Conservation (phyloP, 1,140 invertebrate species). For the Venturia canescens region DNA sequence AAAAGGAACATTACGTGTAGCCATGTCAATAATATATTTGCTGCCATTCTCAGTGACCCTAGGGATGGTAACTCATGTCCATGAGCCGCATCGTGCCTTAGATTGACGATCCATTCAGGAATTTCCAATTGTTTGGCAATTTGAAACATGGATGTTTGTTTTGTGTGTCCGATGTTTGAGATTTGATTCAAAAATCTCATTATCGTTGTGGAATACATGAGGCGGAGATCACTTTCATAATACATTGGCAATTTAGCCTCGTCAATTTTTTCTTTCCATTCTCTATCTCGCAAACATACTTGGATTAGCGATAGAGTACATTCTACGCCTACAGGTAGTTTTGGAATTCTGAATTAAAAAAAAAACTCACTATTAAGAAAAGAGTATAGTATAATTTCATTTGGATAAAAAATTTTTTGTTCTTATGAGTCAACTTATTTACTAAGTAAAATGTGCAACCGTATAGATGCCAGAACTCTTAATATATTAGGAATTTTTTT, state of each 20-base stretch:
- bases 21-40: constrained; percentile 79
- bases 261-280: constrained; percentile 65
- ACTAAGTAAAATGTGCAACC: no score
- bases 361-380: no score
- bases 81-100: constrained; percentile 83
- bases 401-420: no score
- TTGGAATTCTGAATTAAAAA: constrained; percentile 79
- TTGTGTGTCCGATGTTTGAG: constrained; percentile 76
- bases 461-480: no score
- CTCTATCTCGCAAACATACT: constrained; percentile 75
- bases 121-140: constrained; percentile 79
- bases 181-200: constrained; percentile 82
- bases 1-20: constrained; percentile 74
- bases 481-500: no score
- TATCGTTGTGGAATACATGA: constrained; percentile 80
- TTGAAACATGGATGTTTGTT: constrained; percentile 77
- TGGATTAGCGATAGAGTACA: constrained; percentile 82
- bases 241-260: constrained; percentile 62
- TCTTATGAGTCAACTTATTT: no score
- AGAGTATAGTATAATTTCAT: no score
- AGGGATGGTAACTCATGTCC: constrained; percentile 79
- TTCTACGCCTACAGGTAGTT: constrained; percentile 82
- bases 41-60: constrained; percentile 77
- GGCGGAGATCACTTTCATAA: constrained; percentile 76
- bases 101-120: constrained; percentile 82